Base-by-base conservation (phyloP, 2,888 invertebrate species). In the Polia nebulosa region DNA sequence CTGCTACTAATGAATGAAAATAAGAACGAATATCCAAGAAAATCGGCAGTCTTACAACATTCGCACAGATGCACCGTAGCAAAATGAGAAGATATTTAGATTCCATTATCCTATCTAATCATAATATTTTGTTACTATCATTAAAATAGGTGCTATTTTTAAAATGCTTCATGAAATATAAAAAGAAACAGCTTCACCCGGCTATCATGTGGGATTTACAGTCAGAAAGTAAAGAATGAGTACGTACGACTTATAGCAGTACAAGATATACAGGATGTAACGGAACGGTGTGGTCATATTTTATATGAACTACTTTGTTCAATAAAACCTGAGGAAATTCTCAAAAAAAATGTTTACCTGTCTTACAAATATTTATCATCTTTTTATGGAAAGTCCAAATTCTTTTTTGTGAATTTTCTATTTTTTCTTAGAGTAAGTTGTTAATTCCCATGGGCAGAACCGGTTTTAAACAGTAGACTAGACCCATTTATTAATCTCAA, bases 101-200 rank as follows among this genome's bases (percentile, higher is more conserved):
- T 77, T 75, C 41, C n/a, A 34, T 75, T 72, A 65, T 56, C 56
- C 78, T 75, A 75, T 73, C 78, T 76, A 76, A 32, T 27, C 69
- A 63, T 63, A 69, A 29, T 36, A 29, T 55, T 63, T 60, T n/a
- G 17, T n/a, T 22, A n/a, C 13, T 51, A 61, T 69, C 9, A 36
- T 29, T 25, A 39, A 17, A 59, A 39, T 22, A 45, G 6, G 17
- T 22, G 41, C 20, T 39, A 34, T 41, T 27, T 53, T 20, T 34
- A 17, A 20, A 47, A 27, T 27, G 15, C 22, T 9, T 29, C 13
- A 34, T 17, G 11, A 20, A 47, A 51, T n/a, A 25, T 20, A 51
- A 34, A 7, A 3, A 34, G 34, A n/a, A 22, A 60, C 8, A 64
- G 72, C 5, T 52, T 52, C 17, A 72, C 69, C 69, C 72, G 51